phyloP scores from a whole-genome alignment of 2,888 invertebrate species.

The Epinotia demarniana region DNA sequence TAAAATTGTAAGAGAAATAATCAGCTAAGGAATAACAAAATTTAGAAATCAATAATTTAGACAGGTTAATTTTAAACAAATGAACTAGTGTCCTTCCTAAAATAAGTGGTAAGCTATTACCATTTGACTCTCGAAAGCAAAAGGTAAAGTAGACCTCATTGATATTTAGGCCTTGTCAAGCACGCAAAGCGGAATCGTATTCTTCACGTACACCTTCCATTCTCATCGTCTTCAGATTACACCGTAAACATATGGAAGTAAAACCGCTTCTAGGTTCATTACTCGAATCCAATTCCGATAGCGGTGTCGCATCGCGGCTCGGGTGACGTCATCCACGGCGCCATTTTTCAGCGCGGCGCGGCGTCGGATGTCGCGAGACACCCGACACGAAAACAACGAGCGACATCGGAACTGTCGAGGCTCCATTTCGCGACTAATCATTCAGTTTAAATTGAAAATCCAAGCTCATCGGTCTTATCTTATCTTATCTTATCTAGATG shows the following conservation, averaged over 20 bases:
- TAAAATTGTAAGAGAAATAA: too few relatives aligned
- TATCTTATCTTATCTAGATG: too few relatives aligned
- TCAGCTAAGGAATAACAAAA: too few relatives aligned
- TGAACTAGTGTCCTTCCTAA: too few relatives aligned
- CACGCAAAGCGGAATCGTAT: not conserved
- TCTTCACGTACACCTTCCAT: not conserved
- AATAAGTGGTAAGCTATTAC: too few relatives aligned
- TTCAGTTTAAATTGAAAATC: not conserved
- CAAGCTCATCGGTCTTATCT: too few relatives aligned
- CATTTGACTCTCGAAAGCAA: too few relatives aligned
- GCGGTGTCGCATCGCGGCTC: constrained; percentile 4
- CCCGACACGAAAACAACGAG: constrained; percentile 54
- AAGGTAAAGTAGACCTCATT: too few relatives aligned
- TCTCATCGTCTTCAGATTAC: not conserved
- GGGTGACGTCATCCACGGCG: constrained; percentile 11
- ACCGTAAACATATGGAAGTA: not conserved
- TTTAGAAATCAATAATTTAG: too few relatives aligned
- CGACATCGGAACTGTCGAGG: not conserved
- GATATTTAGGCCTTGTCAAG: too few relatives aligned
- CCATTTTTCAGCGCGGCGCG: constrained; percentile 22
- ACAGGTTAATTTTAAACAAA: too few relatives aligned
- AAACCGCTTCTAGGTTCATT: not conserved
- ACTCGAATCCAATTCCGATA: not conserved
- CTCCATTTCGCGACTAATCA: not conserved
- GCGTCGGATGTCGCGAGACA: constrained; percentile 56